Base-by-base conservation (phyloP, 30 jellyfish, hydroid and myxozoan species). In the Chironex yamaguchii region DNA sequence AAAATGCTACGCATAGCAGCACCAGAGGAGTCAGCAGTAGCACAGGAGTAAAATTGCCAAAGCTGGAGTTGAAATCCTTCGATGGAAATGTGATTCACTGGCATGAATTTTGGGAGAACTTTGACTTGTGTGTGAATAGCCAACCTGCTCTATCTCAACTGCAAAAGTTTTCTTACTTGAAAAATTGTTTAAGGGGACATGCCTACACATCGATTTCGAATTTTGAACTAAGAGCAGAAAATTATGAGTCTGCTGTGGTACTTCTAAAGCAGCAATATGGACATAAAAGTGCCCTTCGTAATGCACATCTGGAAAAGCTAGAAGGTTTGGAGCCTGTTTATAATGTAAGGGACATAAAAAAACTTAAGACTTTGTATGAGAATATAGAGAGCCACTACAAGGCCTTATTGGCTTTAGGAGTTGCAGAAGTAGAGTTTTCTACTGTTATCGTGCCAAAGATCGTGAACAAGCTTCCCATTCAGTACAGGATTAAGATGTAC, bases 71-170 rank as follows among this genome's bases (percentile, higher is more conserved):
- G 27, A 81, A 81, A 52, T 25, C 91, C 1, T 64, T 81, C 34
- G 85, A 81, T 81, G 85, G 91, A 4, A 51, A 81, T 50, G 77
- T 66, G 2, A 17, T 67, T 21, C 29, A 70, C 52, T 64, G 84
- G 84, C 84, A 81, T 28, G 85, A 81, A 30, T 81, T 81, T 25
- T 81, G 84, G 91, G 91, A 81, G 51, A 17, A 77, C 64, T 81
- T 81, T 30, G 73, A 81, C 33, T 77, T 65, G 34, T 84, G 91
- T 26, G 91, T 81, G 0, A 76, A 81, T 53, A 29, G 52, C 26
- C 32, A 65, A 14, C 28, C 69, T 1, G 0, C 48, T 3, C 26
- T 77, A 52, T 69, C 89, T 11, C 79, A 32, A 52, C 89, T 53
- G 21, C 89, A 77, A 70, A 77, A 77, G 49, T 54, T 77, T 68